Conservation (phyloP, 2,888 invertebrate genomes). For the Zygogramma bicolorata region DNA sequence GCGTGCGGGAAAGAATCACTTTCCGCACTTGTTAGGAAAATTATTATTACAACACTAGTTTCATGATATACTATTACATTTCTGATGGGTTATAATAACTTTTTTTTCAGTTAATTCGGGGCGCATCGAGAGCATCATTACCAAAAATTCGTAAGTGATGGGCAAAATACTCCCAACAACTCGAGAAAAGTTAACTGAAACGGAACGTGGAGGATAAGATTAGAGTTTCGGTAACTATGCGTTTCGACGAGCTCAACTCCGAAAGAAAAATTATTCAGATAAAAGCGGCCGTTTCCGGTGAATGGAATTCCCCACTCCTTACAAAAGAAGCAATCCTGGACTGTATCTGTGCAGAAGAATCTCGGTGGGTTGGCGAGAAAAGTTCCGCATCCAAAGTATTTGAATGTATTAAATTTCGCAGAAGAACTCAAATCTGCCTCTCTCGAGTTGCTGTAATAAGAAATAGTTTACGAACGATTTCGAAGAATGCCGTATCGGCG, state of each 20-base stretch:
- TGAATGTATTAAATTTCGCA: background rate
- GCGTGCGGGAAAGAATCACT: too few species aligned
- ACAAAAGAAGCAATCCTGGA: background rate
- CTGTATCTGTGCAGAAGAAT: background rate
- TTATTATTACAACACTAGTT: too few species aligned
- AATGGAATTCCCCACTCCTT: background rate
- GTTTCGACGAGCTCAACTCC: background rate
- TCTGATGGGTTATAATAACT: too few species aligned
- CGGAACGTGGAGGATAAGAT: background rate
- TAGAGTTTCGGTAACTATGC: background rate
- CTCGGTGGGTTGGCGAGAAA: background rate
- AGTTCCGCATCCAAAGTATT: background rate
- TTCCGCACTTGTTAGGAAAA: too few species aligned
- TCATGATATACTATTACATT: too few species aligned
- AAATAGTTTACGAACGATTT: background rate
- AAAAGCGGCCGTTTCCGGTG: background rate
- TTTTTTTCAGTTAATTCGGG: too few species aligned
- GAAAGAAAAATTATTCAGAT: conserved; percentile 4
- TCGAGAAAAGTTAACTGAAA: background rate
- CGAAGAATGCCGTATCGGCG: background rate
- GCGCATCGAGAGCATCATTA: too few species aligned
- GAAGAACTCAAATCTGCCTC: background rate
- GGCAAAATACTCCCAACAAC: background rate
- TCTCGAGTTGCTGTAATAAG: background rate
- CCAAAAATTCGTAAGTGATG: background rate